These are phyloP conservation scores for Gnathonemus longibarbis DNA, from an alignment of 2,113 vertebrate species.

Conservation along the genomic window DNA sequence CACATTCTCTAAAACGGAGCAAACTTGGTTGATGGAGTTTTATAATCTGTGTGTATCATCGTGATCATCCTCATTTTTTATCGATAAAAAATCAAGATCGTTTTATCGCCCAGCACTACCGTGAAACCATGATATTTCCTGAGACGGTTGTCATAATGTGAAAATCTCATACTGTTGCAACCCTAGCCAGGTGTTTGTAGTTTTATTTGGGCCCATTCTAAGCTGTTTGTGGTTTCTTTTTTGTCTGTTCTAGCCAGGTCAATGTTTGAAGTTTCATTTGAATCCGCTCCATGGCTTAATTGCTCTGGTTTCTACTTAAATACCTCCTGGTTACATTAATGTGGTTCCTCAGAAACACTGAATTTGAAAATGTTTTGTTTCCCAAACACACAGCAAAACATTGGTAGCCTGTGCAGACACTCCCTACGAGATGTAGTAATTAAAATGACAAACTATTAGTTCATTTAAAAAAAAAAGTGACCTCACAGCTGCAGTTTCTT, in stretches of 20 bases:
- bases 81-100: not conserved
- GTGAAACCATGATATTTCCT: not conserved
- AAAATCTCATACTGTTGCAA: not conserved
- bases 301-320: not conserved
- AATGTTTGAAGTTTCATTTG: not conserved
- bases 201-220: not conserved
- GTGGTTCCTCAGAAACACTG: not conserved
- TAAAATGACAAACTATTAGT: not conserved
- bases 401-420: not conserved
- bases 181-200: not conserved
- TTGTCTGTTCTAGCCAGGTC: not conserved
- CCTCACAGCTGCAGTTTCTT: not conserved
- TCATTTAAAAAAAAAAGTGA: not conserved
- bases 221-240: not conserved
- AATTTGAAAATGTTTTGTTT: not conserved
- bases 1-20: too few relatives aligned
- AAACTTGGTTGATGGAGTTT: too few relatives aligned
- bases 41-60: too few relatives aligned
- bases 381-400: not conserved
- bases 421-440: not conserved
- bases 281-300: not conserved
- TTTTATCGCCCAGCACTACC: not conserved
- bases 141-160: not conserved
- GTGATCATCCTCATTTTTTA: too few relatives aligned
- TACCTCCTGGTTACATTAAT: not conserved